Conservation (phyloP, 2,113 vertebrate genomes). For the Chrysemys picta region DNA sequence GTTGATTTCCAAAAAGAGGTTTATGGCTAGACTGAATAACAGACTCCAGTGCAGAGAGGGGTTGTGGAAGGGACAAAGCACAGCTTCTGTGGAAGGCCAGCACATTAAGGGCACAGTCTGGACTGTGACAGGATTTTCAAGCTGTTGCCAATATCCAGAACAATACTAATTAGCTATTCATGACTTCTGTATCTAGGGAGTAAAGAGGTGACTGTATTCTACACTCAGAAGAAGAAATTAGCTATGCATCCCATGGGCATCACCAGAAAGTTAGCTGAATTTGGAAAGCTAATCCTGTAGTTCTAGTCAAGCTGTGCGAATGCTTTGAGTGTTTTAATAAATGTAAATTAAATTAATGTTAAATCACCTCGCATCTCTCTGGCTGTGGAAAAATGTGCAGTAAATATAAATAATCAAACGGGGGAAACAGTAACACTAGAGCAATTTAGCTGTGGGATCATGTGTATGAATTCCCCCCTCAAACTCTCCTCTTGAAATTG, state of each 20-base stretch:
- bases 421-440: constrained; percentile 2
- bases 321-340: constrained; percentile 38
- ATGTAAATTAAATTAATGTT: constrained; percentile 69
- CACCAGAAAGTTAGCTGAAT: constrained; percentile 22
- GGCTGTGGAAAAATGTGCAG: constrained; percentile 45
- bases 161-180: constrained; percentile 35
- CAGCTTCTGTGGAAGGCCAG: neutral
- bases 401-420: neutral
- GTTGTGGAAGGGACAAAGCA: neutral
- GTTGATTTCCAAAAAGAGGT: neutral
- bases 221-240: constrained; percentile 24
- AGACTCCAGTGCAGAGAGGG: neutral
- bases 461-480: neutral
- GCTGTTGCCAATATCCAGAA: neutral
- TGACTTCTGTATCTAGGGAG: neutral
- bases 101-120: neutral
- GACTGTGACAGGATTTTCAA: neutral
- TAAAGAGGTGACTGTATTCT: constrained; percentile 31
- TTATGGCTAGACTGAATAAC: neutral
- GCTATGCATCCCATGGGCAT: constrained; percentile 4
- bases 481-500: neutral
- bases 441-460: constrained; percentile 29
- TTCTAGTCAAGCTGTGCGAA: constrained; percentile 49
- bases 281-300: constrained; percentile 24
- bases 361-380: constrained; percentile 39